A percentile compares a stretch with the other conserved stretches of the same genome.
Evolutionary conservation across 2,888 invertebrate genomes (phyloP).

Genomic region (Phengaris alcon): DNA sequence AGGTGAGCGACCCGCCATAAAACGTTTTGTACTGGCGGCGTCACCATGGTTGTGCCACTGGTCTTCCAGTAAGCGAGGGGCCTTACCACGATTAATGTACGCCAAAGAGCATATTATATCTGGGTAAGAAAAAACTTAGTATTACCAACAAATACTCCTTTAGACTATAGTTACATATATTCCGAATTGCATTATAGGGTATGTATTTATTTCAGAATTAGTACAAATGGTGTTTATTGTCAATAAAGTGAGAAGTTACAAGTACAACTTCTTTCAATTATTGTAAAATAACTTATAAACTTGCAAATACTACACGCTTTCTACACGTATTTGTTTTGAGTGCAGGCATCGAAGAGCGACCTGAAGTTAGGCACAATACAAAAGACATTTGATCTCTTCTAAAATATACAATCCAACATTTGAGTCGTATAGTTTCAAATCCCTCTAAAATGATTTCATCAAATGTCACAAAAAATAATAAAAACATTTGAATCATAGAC

Average conservation of each 20-base stretch:
- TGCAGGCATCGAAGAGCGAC: background rate
- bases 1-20: too few relatives aligned
- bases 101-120: conserved; percentile 41
- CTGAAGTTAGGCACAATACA: background rate
- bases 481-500: too few relatives aligned
- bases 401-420: background rate
- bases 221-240: conserved; percentile 39
- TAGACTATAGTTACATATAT: conserved; percentile 38
- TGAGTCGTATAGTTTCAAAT: too few relatives aligned
- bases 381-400: too few relatives aligned
- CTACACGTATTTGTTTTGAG: conserved; percentile 2
- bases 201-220: conserved; percentile 38
- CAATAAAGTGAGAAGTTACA: conserved; percentile 34
- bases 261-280: conserved; percentile 31
- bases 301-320: conserved; percentile 13
- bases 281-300: background rate
- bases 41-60: background rate
- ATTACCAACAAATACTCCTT: conserved; percentile 43
- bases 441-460: too few relatives aligned
- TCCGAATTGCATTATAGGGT: conserved; percentile 31
- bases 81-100: conserved; percentile 37
- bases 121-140: conserved; percentile 35
- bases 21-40: too few relatives aligned
- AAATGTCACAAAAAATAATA: too few relatives aligned
- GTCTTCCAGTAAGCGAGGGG: background rate